These are phyloP conservation scores for Ochotona curzoniae DNA, from an alignment of 2,113 vertebrate genomes.

Conservation along the genomic window DNA sequence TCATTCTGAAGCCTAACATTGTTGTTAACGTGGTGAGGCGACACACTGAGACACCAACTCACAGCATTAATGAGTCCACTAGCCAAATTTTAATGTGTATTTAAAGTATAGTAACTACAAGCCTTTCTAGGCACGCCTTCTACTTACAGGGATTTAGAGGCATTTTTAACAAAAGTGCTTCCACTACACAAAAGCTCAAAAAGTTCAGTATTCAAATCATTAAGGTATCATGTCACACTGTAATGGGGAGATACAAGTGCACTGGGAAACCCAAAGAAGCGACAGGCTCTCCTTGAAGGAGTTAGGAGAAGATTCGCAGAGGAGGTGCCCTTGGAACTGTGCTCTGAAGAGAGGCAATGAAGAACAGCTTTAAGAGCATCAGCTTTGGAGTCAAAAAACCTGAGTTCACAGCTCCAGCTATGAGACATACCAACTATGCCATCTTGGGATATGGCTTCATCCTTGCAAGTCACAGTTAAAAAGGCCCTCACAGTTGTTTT, in stretches of 20 bases:
- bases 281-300: slow-evolving; percentile 4
- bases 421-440: not conserved
- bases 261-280: not conserved
- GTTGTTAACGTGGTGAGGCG: not conserved
- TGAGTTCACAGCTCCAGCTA: not conserved
- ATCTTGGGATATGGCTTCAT: slow-evolving; percentile 25
- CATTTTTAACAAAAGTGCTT: not conserved
- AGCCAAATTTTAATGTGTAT: slow-evolving; percentile 23
- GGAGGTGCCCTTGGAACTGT: slow-evolving; percentile 36
- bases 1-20: slow-evolving; percentile 19
- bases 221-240: slow-evolving; percentile 22
- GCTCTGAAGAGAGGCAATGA: slow-evolving; percentile 19
- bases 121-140: not conserved
- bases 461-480: slow-evolving; percentile 35
- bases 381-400: slow-evolving; percentile 30
- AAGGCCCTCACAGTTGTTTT: slow-evolving; percentile 21
- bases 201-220: slow-evolving; percentile 37
- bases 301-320: not conserved
- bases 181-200: slow-evolving; percentile 39
- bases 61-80: not conserved
- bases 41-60: not conserved
- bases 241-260: not conserved
- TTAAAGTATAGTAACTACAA: slow-evolving; percentile 8
- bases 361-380: slow-evolving; percentile 48
- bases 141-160: not conserved